Base-by-base conservation (phyloP, 2,113 vertebrate species). In the Neogale vison region DNA sequence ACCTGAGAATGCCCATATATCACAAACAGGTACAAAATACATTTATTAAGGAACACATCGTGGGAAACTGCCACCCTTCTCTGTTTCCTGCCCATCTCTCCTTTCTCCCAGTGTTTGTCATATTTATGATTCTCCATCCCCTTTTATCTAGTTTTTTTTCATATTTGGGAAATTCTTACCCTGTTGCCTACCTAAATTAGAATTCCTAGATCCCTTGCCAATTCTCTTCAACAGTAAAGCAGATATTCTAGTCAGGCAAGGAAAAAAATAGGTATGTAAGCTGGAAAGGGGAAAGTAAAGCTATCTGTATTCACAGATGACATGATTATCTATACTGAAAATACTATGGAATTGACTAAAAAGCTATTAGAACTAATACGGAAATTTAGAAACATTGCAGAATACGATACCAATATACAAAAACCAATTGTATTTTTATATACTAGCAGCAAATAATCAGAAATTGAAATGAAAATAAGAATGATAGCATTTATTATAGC, bases 391-490 rank as follows among this genome's bases (percentile, higher is more conserved):
- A 93, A 86, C 79, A 21, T 57, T 93, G 29, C 4, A 86, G 31
- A 31, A 81, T 72, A 89, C 26, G 85, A 93, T 55, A 29, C 52
- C 50, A 61, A 72, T 93, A 87, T 59, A 57, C 4, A 76, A 82
- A 89, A 67, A 26, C 36, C 18, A 93, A 61, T 52, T 95, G 9
- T 47, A 67, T 50, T 72, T 85, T 31, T 39, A 69, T 39, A 95
- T 20, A 69, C 17, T n/a, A 92, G 17, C 31, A 76, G 24, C 67
- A 76, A 77, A 76, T 4, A 65, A 88, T 39, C 34, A 50, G 23
- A 89, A 90, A 71, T 57, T 45, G 14, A 94, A 89, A 79, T 55
- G 42, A 88, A 89, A 47, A 87, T 92, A 59, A 69, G 87, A 88
- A 74, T 14, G 77, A 67, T 61, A 87, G 13, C 21, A 92, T 79